Evolutionary conservation across 2,797 vertebrate genomes (phyloP).

Genomic region (Lagodon rhomboides): DNA sequence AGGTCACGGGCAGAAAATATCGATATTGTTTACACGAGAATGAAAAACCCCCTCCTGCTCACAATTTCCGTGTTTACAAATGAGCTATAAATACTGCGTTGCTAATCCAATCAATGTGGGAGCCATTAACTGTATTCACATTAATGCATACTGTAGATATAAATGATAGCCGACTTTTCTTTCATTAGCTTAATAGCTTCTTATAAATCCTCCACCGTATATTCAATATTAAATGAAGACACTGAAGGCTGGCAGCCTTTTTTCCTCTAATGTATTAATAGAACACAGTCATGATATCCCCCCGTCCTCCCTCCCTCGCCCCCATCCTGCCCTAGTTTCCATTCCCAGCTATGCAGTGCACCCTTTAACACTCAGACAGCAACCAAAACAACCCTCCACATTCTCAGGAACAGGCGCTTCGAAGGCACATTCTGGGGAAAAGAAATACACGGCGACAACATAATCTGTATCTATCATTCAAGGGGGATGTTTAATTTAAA

Average conservation of each 20-base stretch:
- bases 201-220: conserved; percentile 71
- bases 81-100: conserved; percentile 53
- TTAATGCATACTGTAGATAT: conserved; percentile 35
- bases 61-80: conserved; percentile 62
- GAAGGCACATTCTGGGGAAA: conserved; percentile 57
- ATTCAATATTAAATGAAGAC: conserved; percentile 80
- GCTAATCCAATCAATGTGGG: conserved; percentile 41
- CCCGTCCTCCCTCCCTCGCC: conserved; percentile 79
- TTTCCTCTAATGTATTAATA: conserved; percentile 91
- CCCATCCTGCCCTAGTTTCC: conserved; percentile 83
- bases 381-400: conserved; percentile 74
- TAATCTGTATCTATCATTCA: conserved; percentile 74
- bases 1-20: conserved; percentile 39
- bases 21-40: conserved; percentile 7
- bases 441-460: conserved; percentile 57
- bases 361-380: conserved; percentile 65
- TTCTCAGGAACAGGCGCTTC: conserved; percentile 46
- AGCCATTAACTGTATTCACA: conserved; percentile 36
- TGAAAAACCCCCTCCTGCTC: background rate
- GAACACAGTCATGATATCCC: conserved; percentile 86
- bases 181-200: conserved; percentile 74
- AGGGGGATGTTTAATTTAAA: conserved; percentile 67
- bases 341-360: conserved; percentile 79
- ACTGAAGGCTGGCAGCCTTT: conserved; percentile 83
- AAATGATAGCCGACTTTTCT: conserved; percentile 51